A percentile compares a stretch with the other conserved stretches of the same genome.
These are phyloP conservation scores for Diadegma fenestrale DNA, from an alignment of 2,888 invertebrate species.

Conservation along the genomic window DNA sequence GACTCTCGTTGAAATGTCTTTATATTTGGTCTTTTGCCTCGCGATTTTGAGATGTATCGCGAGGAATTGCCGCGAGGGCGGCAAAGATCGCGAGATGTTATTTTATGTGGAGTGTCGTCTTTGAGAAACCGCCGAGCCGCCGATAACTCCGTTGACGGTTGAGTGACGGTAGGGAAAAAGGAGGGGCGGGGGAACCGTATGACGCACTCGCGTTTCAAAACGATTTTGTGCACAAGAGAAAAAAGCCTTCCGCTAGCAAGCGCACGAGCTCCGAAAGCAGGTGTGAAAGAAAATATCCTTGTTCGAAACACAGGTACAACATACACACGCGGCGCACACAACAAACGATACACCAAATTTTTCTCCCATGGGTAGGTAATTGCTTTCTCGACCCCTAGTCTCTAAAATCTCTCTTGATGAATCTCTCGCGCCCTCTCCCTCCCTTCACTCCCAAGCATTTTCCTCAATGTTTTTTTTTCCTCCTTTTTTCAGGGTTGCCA, in stretches of 20 bases:
- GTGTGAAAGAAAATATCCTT: slow-evolving; percentile 2
- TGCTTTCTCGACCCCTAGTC: slow-evolving; percentile 15
- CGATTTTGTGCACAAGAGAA: slow-evolving; percentile 43
- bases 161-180: background rate
- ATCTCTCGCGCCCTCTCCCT: slow-evolving; percentile 36
- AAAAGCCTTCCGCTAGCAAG: slow-evolving; percentile 45
- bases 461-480: slow-evolving; percentile 44
- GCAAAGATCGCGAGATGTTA: slow-evolving; percentile 46
- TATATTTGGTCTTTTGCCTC: background rate
- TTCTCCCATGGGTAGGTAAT: slow-evolving; percentile 3
- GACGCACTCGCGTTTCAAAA: slow-evolving; percentile 65
- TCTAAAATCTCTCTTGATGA: slow-evolving; percentile 41
- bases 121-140: slow-evolving; percentile 37
- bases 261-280: background rate
- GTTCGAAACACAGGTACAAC: background rate
- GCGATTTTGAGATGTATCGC: slow-evolving; percentile 35
- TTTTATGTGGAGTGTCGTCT: slow-evolving; percentile 32
- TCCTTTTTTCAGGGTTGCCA: slow-evolving; percentile 29
- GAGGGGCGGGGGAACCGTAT: slow-evolving; percentile 47
- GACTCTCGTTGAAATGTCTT: background rate
- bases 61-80: slow-evolving; percentile 32
- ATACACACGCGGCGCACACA: background rate
- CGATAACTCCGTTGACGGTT: slow-evolving; percentile 27
- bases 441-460: slow-evolving; percentile 45
- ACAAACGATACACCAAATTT: background rate